Evolutionary conservation across 2,888 invertebrate species (phyloP).

Genomic region (Netelia melanura): DNA sequence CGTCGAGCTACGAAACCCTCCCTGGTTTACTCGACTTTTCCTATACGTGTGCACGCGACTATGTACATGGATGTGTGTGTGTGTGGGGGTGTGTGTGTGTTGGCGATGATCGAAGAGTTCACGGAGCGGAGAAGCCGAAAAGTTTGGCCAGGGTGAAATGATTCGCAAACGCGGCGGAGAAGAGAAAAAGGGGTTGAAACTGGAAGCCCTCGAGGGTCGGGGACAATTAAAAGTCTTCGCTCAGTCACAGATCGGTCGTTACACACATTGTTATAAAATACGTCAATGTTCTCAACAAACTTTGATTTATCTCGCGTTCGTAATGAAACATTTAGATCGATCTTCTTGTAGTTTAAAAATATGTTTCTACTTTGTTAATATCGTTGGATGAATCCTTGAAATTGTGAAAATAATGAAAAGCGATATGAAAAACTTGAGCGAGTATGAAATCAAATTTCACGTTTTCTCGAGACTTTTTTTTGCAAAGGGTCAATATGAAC

Average conservation of each 20-base stretch:
- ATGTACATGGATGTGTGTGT: not conserved
- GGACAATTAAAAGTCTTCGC: not conserved
- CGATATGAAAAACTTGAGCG: not conserved
- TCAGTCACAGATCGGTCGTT: not conserved
- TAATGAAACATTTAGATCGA: not conserved
- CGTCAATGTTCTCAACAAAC: too few species aligned
- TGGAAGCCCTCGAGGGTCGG: not conserved
- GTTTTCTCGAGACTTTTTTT: not conserved
- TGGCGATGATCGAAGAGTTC: conserved; percentile 41
- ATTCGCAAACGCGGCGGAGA: conserved; percentile 16
- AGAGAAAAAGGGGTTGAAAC: conserved; percentile 32
- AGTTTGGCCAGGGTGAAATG: conserved; percentile 36
- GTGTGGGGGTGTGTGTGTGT: not conserved
- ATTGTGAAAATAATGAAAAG: not conserved
- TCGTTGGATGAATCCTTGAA: not conserved
- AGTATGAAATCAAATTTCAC: not conserved
- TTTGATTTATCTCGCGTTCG: too few species aligned
- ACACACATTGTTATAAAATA: not conserved
- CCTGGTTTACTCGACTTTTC: not conserved
- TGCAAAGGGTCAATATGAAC: conserved; percentile 32
- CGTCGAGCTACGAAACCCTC: conserved; percentile 55
- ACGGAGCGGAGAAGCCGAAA: conserved; percentile 30
- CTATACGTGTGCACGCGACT: not conserved
- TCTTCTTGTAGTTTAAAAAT: not conserved
- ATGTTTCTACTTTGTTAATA: not conserved